Percentiles rank a stretch among this genome's conserved stretches.
Conservation (phyloP, 2,888 invertebrate species). For the Heliconius ethilla region DNA sequence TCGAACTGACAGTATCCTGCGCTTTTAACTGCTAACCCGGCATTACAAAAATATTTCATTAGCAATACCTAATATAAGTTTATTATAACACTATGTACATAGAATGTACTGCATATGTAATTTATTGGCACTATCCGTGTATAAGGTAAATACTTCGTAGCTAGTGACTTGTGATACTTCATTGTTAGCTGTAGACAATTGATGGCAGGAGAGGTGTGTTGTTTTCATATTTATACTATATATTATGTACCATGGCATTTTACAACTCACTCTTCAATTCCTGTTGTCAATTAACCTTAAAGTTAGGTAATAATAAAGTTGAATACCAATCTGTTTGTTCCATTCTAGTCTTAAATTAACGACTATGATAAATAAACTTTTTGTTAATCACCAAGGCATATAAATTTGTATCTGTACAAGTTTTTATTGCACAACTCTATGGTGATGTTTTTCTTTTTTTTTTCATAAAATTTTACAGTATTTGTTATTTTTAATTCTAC, state of each 20-base stretch:
- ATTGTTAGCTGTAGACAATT: slow-evolving; percentile 38
- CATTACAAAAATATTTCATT: not conserved
- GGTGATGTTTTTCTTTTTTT: slow-evolving; percentile 1
- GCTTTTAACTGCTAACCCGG: not conserved
- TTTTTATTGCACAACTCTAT: slow-evolving; percentile 70
- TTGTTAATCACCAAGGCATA: slow-evolving; percentile 56
- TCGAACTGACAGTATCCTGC: not conserved
- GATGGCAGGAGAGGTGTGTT: slow-evolving; percentile 26
- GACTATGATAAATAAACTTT: slow-evolving; percentile 55
- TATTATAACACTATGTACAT: slow-evolving; percentile 12
- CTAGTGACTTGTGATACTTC: slow-evolving; percentile 48
- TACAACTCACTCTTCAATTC: slow-evolving; percentile 27
- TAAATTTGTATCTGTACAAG: slow-evolving; percentile 70
- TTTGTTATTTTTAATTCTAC: slow-evolving; percentile 24
- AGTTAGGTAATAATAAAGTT: slow-evolving; percentile 39
- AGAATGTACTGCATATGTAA: slow-evolving; percentile 13
- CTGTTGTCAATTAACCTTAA: slow-evolving; percentile 32
- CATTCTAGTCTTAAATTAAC: slow-evolving; percentile 69
- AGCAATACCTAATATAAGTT: not conserved
- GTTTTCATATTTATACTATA: slow-evolving; percentile 27
- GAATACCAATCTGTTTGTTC: slow-evolving; percentile 47
- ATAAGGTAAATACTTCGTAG: slow-evolving; percentile 47
- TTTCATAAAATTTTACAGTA: slow-evolving; percentile 10
- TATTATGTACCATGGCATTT: slow-evolving; percentile 32
- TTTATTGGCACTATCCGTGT: slow-evolving; percentile 41